Evolutionary conservation across 1,140 invertebrate species (phyloP).

Genomic region (Drosophila gunungcola): DNA sequence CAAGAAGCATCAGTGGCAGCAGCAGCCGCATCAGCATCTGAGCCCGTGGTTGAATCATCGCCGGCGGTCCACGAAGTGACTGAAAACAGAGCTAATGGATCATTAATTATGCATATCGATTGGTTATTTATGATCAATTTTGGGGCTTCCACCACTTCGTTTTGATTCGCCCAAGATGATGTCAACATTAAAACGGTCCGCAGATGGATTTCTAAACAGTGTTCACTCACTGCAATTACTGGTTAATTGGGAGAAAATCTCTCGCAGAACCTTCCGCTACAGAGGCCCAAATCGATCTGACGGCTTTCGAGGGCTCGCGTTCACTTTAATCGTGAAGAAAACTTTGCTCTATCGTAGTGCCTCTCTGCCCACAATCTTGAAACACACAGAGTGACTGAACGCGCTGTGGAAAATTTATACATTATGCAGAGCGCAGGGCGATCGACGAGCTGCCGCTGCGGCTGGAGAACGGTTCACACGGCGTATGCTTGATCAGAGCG

Average conservation of each 20-base stretch:
- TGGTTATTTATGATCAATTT: slow-evolving; percentile 35
- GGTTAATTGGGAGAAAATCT: slow-evolving; percentile 2
- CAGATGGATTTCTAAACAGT: slow-evolving; percentile 1
- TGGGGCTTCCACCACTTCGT: slow-evolving; percentile 19
- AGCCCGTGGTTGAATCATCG: slow-evolving; percentile 25
- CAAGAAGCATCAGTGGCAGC: slow-evolving; percentile 1
- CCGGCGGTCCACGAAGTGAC: slow-evolving; percentile 5
- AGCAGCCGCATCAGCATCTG: neutral
- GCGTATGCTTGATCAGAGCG: slow-evolving; percentile 62
- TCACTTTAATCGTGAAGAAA: slow-evolving; percentile 63
- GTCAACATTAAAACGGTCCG: slow-evolving; percentile 25
- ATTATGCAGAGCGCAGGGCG: slow-evolving; percentile 2
- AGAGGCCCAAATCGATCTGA: slow-evolving; percentile 63
- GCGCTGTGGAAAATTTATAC: slow-evolving; percentile 52
- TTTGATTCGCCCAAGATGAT: slow-evolving; percentile 18
- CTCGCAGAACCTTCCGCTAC: slow-evolving; percentile 36
- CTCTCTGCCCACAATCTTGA: slow-evolving; percentile 8
- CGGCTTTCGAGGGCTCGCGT: slow-evolving; percentile 56
- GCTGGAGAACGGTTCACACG: slow-evolving; percentile 37
- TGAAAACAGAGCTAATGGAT: slow-evolving; percentile 39
- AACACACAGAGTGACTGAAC: slow-evolving; percentile 11
- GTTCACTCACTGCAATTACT: neutral
- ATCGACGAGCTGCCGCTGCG: neutral
- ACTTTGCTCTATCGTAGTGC: slow-evolving; percentile 22
- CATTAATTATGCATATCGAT: slow-evolving; percentile 52